phyloP scores from a whole-genome alignment of 1,140 invertebrate species.

The Paracyclopina nana region DNA sequence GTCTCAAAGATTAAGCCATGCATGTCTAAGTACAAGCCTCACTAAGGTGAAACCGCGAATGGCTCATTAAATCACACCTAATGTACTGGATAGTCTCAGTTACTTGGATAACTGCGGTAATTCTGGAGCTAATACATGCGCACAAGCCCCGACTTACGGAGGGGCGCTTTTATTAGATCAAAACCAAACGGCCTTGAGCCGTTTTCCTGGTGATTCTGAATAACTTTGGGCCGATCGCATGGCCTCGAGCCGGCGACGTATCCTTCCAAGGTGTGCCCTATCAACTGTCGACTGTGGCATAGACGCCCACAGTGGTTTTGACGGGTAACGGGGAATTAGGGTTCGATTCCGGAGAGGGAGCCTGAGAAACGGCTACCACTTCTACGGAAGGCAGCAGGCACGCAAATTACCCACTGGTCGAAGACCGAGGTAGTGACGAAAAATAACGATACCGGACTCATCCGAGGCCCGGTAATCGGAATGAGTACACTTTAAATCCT shows the following conservation, averaged over 20 bases:
- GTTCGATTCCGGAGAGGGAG: conserved; percentile 45
- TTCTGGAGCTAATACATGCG: conserved; percentile 68
- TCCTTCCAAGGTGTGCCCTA: conserved; percentile 72
- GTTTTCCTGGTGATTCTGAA: conserved; percentile 63
- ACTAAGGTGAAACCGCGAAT: conserved; percentile 50
- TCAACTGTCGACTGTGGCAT: conserved; percentile 61
- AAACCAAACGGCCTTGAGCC: conserved; percentile 33
- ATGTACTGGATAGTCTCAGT: conserved; percentile 41
- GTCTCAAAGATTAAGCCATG: conserved; percentile 39
- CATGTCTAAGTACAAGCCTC: conserved; percentile 45
- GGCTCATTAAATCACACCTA: conserved; percentile 57
- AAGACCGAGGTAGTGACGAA: conserved; percentile 56
- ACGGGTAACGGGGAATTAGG: conserved; percentile 45
- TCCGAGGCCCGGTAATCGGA: conserved; percentile 57
- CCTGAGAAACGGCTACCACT: conserved; percentile 78
- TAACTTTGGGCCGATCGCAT: conserved; percentile 54
- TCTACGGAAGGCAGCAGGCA: conserved; percentile 77
- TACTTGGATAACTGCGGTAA: conserved; percentile 76
- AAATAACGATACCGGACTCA: conserved; percentile 65
- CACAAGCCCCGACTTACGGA: conserved; percentile 38
- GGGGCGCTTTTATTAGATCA: conserved; percentile 50
- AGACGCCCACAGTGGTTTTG: conserved; percentile 49
- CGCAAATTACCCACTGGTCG: conserved; percentile 66
- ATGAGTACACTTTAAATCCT: conserved; percentile 73
- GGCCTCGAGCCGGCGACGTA: conserved; percentile 46